Evolutionary conservation across 2,888 invertebrate species (phyloP).

Genomic region (Resseliella maxima): DNA sequence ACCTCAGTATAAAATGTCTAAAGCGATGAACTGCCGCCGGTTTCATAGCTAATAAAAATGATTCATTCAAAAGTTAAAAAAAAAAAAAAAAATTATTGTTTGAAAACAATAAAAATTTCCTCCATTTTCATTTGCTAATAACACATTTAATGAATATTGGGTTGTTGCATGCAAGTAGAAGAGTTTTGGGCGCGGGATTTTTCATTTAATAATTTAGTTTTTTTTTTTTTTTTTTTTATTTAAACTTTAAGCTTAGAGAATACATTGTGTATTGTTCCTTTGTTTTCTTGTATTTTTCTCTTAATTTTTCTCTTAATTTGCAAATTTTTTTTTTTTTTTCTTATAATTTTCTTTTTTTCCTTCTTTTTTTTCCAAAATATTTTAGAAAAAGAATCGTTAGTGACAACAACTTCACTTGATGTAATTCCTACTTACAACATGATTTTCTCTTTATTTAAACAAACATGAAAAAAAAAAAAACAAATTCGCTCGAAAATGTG

Average conservation of each 20-base stretch:
- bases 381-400: slow-evolving; percentile 7
- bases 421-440: neutral
- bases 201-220: neutral
- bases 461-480: neutral
- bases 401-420: slow-evolving; percentile 6
- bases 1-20: neutral
- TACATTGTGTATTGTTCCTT: too few species aligned
- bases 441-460: neutral
- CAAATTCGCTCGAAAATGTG: neutral
- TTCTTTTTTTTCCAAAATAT: neutral
- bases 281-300: too few species aligned
- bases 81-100: neutral
- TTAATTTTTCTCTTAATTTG: neutral
- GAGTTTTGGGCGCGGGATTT: neutral
- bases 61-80: too few species aligned
- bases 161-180: neutral
- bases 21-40: neutral
- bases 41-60: neutral
- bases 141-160: neutral
- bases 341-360: neutral
- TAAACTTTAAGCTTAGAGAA: too few species aligned
- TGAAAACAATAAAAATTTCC: neutral
- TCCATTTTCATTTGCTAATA: neutral
- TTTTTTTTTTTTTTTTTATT: neutral
- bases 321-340: neutral